phyloP scores from a whole-genome alignment of 2,113 vertebrate species.

The Rhea americana region DNA sequence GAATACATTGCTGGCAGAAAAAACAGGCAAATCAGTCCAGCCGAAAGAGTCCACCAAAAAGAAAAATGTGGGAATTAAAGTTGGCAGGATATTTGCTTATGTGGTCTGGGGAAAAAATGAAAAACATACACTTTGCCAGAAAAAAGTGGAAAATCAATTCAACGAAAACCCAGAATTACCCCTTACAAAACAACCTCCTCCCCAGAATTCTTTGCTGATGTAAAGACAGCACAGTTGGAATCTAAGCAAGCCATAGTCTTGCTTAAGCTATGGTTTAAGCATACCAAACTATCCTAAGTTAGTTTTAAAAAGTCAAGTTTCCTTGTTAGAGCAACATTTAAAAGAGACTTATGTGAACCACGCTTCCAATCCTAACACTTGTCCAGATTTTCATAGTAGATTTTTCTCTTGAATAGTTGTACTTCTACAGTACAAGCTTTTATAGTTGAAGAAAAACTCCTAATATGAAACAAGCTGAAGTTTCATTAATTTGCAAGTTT shows the following conservation, averaged over 20 bases:
- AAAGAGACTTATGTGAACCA: not conserved
- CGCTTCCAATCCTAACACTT: not conserved
- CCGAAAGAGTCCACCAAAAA: not conserved
- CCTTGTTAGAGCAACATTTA: not conserved
- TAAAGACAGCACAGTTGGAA: not conserved
- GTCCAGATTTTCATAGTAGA: not conserved
- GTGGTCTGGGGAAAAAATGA: not conserved
- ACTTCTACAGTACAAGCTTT: not conserved
- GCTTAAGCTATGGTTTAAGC: too few relatives aligned
- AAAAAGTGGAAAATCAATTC: conserved; percentile 4
- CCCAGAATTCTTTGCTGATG: not conserved
- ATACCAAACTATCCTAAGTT: not conserved
- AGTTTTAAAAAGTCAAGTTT: not conserved
- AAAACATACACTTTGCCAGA: not conserved
- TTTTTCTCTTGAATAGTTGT: not conserved
- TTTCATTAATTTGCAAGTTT: not conserved
- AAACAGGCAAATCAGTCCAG: not conserved
- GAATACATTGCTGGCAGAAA: not conserved
- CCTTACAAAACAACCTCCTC: not conserved
- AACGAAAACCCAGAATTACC: not conserved
- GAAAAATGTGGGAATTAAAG: not conserved
- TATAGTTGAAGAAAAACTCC: not conserved
- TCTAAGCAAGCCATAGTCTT: not conserved
- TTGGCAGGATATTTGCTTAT: conserved; percentile 4
- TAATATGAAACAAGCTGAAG: not conserved